Percentiles rank a stretch among this genome's conserved stretches.
Evolutionary conservation across 2,113 vertebrate genomes (phyloP).

Genomic region (Phylloscopus trochilus): DNA sequence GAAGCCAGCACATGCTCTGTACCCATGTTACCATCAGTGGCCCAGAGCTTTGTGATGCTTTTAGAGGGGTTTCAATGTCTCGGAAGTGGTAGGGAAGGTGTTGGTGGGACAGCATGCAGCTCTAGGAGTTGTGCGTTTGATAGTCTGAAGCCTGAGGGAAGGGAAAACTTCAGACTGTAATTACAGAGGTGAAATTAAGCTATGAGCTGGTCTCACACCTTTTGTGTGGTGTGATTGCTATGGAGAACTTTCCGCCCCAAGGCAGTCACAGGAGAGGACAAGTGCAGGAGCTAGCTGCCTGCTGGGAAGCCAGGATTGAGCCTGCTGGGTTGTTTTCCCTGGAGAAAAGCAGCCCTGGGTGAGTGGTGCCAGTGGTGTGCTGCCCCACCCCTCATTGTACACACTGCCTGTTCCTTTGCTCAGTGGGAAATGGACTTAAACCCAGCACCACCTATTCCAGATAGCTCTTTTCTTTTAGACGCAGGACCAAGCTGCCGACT

Average conservation of each 20-base stretch:
- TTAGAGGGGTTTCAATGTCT: background rate
- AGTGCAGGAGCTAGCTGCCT: background rate
- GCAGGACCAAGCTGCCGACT: background rate
- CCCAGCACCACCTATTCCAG: background rate
- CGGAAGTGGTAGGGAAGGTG: background rate
- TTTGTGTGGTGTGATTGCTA: background rate
- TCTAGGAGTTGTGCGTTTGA: background rate
- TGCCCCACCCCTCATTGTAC: conserved; percentile 22
- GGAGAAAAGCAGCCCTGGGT: background rate
- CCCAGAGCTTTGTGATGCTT: background rate
- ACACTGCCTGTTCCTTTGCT: background rate
- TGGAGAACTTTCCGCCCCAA: rapidly evolving
- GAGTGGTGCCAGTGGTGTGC: background rate
- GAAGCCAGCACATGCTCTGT: background rate
- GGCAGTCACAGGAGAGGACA: background rate
- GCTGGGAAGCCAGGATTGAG: background rate
- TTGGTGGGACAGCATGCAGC: background rate
- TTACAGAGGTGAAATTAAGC: background rate
- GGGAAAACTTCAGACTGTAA: background rate
- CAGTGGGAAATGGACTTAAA: background rate
- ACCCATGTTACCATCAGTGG: rapidly evolving
- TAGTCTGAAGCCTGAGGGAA: background rate
- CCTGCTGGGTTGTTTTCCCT: background rate
- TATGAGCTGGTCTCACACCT: rapidly evolving
- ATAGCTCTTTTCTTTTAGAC: background rate